Evolutionary conservation across 2,888 invertebrate species (phyloP), one percentile per base, ranked within the genome.

Genomic region (Dendrolimus houi): DNA sequence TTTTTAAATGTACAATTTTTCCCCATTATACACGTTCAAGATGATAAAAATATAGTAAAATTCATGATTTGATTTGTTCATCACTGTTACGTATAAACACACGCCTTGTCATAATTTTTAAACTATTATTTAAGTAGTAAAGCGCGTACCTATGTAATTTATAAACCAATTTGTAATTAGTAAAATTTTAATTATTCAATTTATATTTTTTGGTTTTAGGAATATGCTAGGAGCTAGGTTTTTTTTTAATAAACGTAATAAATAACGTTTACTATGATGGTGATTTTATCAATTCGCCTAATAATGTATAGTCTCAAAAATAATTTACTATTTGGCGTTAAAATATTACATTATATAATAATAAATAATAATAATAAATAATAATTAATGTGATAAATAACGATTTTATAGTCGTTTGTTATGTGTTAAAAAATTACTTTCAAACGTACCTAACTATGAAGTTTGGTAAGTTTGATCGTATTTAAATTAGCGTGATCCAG

Each of bases 51-150:
- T 47, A 47, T 47, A 9, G 9, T 12, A 47, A 47, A 47, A 9
- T 47, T 9, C 47, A 47, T 10, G 9, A 3, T 12, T 12, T 9
- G 12, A 47, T 47, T 47, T 47, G 3, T 29, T 29, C 52, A 52
- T 52, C 12, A 52, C 52, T 14, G 14, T 52, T 53, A 57, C 56
- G 62, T 47, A 29, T 47, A 47, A 47, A 47, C 47, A 47, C 47
- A 54, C 66, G 67, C 69, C 74, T 77, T 73, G 73, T 78, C 75
- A 72, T 75, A 72, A 70, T 74, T 70, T 67, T 74, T 72, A 68
- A 62, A 59, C 71, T 75, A 70, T 69, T 71, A 70, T 62, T 61
- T 81, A 81, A 81, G 80, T 81, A 79, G 81, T 74, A 76, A 77
- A 77, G 72, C 72, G 73, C 74, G 57, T 65, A 67, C 55, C 12